These are phyloP conservation scores for Xerus rutilus DNA, from an alignment of 2,797 vertebrate species.

Conservation along the genomic window DNA sequence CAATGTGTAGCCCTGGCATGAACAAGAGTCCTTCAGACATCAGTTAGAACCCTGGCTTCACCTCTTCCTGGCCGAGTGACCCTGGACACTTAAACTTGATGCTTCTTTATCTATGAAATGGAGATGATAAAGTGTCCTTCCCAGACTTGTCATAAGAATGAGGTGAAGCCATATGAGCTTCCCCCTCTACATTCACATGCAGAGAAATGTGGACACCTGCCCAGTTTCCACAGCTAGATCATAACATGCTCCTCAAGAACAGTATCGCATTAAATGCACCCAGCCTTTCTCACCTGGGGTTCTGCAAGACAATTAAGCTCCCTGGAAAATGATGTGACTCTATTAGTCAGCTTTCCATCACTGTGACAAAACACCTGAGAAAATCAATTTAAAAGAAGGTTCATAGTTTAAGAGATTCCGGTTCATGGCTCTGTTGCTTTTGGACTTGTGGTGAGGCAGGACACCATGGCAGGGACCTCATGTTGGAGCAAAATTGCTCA, in stretches of 20 bases:
- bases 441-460: not conserved
- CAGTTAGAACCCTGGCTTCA: not conserved
- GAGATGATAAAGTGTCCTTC: not conserved
- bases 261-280: not conserved
- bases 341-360: not conserved
- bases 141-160: not conserved
- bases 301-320: constrained; percentile 32
- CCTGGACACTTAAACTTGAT: not conserved
- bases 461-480: not conserved
- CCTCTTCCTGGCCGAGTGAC: not conserved
- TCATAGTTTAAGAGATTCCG: not conserved
- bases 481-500: not conserved
- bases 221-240: constrained; percentile 24
- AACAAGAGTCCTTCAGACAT: not conserved
- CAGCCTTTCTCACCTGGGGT: constrained; percentile 21
- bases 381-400: not conserved
- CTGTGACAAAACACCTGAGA: not conserved
- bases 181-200: not conserved
- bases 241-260: not conserved
- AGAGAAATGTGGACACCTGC: not conserved
- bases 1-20: not conserved
- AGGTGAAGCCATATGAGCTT: not conserved
- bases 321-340: not conserved
- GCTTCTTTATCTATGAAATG: not conserved
- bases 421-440: not conserved